Evolutionary conservation across 2,113 vertebrate genomes (phyloP).

Genomic region (Xenotilapia caudafasciata): DNA sequence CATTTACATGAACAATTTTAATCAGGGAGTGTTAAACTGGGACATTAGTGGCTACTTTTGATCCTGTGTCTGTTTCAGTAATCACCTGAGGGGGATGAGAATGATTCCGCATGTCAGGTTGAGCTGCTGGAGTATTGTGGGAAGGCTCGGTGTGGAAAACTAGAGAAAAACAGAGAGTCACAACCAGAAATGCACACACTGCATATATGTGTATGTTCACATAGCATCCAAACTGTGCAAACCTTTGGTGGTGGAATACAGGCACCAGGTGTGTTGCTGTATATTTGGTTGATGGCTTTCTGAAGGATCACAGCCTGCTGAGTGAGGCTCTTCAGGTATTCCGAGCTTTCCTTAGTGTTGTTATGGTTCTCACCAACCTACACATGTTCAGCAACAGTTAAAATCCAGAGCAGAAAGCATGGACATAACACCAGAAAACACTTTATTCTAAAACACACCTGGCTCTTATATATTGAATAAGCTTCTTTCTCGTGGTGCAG

Average conservation of each 20-base stretch:
- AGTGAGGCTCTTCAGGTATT: conserved; percentile 90
- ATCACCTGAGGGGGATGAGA: conserved; percentile 86
- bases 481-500: conserved; percentile 90
- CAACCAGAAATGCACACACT: neutral
- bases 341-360: conserved; percentile 85
- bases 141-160: conserved; percentile 83
- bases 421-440: neutral
- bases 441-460: conserved; percentile 65
- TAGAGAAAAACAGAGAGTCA: conserved; percentile 31
- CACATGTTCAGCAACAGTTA: neutral
- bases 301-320: conserved; percentile 88
- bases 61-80: neutral
- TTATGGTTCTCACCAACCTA: conserved; percentile 87
- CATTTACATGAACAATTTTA: neutral
- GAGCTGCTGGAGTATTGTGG: conserved; percentile 86
- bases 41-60: neutral
- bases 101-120: conserved; percentile 89
- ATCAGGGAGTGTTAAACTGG: neutral
- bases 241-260: conserved; percentile 84
- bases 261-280: conserved; percentile 78
- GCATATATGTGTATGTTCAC: neutral
- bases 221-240: neutral
- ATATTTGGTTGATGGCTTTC: conserved; percentile 88
- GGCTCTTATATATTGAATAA: conserved; percentile 84
- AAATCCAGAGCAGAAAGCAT: neutral